Evolutionary conservation across 2,888 invertebrate genomes (phyloP), one percentile per base, ranked within the genome.

Genomic region (Muscina levida): DNA sequence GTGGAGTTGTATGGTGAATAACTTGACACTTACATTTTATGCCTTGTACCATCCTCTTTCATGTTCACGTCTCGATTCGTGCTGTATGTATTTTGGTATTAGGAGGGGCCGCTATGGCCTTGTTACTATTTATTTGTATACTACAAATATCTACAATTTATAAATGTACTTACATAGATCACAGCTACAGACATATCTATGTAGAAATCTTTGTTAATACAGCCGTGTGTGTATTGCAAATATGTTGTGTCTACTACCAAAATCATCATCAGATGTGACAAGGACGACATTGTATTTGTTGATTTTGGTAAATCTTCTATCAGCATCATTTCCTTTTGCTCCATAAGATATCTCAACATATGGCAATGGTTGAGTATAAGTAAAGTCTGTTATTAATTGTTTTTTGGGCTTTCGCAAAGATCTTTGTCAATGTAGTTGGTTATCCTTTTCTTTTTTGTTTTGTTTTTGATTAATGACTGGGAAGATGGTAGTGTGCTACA

Each of bases 381-480:
- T 11, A 24, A 13, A 17, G 24, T 2, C 39, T 72, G 24, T 66
- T 66, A 1, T 26, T 53, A 53, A 65, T 44, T 48, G 39, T 8
- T 53, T 24, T 48, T 17, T 15, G 44, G 8, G 22, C 10, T 57
- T 15, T 39, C 19, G 24, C 10, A 22, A 48, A 26, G 24, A 37
- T 71, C 51, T 15, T 31, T 66, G 15, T 10, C 24, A 39, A 37
- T 66, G 4, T n/a, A 13, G 46, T 44, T 67, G 46, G 31, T 31
- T 31, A 51, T 48, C 10, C 17, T 67, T 67, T 66, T n/a, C n/a
- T n/a, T n/a, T n/a, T n/a, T n/a, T n/a, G n/a, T n/a, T n/a, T n/a
- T n/a, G n/a, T n/a, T n/a, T 67, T 67, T 67, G 46, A 51, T 67
- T 67, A 51, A 51, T 67, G 67, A 42, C 37, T 10, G 15, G 10